These are phyloP conservation scores for Meganola albula DNA, from an alignment of 2,888 invertebrate species.

Conservation along the genomic window DNA sequence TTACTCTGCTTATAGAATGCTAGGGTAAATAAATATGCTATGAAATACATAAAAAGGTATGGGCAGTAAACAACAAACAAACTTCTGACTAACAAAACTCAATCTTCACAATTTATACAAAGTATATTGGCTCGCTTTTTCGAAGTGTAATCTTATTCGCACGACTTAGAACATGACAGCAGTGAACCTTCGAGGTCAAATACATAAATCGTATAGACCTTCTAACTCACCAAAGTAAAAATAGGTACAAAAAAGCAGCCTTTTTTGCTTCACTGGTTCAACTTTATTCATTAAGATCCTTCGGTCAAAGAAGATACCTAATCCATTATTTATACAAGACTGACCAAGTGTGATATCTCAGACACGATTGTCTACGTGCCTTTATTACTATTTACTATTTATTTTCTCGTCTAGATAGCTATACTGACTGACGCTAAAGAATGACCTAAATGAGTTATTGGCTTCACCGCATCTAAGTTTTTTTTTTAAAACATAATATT, in stretches of 20 bases:
- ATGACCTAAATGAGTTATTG: too few relatives aligned
- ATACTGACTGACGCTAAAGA: too few relatives aligned
- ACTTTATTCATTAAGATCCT: constrained; percentile 56
- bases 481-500: too few relatives aligned
- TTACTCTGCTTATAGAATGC: too few relatives aligned
- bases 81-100: too few relatives aligned
- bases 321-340: constrained; percentile 34
- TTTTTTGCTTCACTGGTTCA: constrained; percentile 47
- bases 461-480: too few relatives aligned
- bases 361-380: constrained; percentile 6
- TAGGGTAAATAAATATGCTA: too few relatives aligned
- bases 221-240: constrained; percentile 46
- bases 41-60: too few relatives aligned
- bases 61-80: too few relatives aligned
- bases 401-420: background rate
- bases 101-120: constrained; percentile 37
- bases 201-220: constrained; percentile 61
- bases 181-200: constrained; percentile 55
- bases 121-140: constrained; percentile 36
- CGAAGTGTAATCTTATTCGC: constrained; percentile 42
- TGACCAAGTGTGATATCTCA: constrained; percentile 15
- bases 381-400: background rate
- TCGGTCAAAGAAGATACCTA: constrained; percentile 41
- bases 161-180: constrained; percentile 52
- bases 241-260: constrained; percentile 42